Evolutionary conservation across 2,888 invertebrate genomes (phyloP).

Genomic region (Dilophus febrilis): DNA sequence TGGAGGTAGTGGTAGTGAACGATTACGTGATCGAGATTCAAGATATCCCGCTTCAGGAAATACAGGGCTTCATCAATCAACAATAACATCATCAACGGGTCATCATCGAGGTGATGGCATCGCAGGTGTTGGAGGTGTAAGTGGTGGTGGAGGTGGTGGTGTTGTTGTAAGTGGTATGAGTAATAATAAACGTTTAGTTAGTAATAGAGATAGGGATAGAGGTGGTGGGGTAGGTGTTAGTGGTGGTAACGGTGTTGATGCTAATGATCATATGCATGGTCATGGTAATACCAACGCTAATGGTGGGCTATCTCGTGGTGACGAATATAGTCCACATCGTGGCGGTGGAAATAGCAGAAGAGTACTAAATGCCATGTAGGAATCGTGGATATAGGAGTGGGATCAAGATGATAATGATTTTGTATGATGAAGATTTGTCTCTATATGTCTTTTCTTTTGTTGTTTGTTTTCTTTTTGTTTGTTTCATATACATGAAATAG

Average conservation of each 20-base stretch:
- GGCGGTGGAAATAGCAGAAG: slow-evolving; percentile 33
- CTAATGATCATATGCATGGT: slow-evolving; percentile 16
- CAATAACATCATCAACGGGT: no score
- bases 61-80: slow-evolving; percentile 1
- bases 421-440: slow-evolving; percentile 6
- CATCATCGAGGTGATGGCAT: slow-evolving; percentile 15
- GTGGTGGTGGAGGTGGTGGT: slow-evolving; percentile 20
- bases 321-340: slow-evolving; percentile 32
- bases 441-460: neutral
- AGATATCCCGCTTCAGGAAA: slow-evolving; percentile 5
- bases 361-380: slow-evolving; percentile 33
- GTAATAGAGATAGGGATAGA: no score
- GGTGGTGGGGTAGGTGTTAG: slow-evolving; percentile 21
- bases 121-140: slow-evolving; percentile 13
- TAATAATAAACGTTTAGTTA: slow-evolving; percentile 5
- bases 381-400: slow-evolving; percentile 34
- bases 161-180: slow-evolving; percentile 3
- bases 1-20: slow-evolving; percentile 14
- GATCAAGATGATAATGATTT: slow-evolving; percentile 29
- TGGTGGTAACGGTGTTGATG: slow-evolving; percentile 13
- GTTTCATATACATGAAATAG: no score
- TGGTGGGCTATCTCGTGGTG: slow-evolving; percentile 18
- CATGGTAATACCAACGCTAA: slow-evolving; percentile 13
- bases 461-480: neutral
- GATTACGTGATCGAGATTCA: slow-evolving; percentile 3